phyloP scores from a whole-genome alignment of 2,797 vertebrate species.

The Acipenser transmontanus region DNA sequence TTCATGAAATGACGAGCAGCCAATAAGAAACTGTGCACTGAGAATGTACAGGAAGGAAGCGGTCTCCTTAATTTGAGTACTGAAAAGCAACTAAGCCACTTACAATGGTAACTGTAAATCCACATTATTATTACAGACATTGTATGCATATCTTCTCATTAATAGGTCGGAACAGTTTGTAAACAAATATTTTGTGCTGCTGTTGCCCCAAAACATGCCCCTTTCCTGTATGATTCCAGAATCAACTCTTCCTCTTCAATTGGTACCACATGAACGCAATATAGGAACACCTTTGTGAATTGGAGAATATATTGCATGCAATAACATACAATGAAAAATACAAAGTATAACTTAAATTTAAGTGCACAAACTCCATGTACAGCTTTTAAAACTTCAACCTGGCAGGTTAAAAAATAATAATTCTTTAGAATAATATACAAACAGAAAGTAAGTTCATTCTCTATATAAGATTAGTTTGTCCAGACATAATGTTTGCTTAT shows the following conservation, averaged over 20 bases:
- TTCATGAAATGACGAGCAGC: constrained; percentile 15
- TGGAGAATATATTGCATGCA: constrained; percentile 31
- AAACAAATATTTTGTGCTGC: constrained; percentile 53
- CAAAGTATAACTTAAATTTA: constrained; percentile 47
- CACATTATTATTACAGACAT: constrained; percentile 3
- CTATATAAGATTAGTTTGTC: constrained; percentile 41
- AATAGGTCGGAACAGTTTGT: constrained; percentile 34
- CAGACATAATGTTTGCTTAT: constrained; percentile 41
- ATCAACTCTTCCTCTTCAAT: constrained; percentile 36
- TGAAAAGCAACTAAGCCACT: constrained; percentile 9
- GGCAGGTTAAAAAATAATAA: constrained; percentile 42
- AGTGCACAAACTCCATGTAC: constrained; percentile 58
- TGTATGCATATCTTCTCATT: constrained; percentile 17
- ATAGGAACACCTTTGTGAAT: constrained; percentile 24
- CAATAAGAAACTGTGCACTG: not conserved
- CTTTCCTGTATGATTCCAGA: constrained; percentile 28
- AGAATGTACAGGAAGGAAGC: not conserved
- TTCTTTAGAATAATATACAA: constrained; percentile 43
- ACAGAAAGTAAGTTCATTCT: constrained; percentile 37
- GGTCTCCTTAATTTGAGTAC: not conserved
- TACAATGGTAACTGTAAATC: constrained; percentile 1
- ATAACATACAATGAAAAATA: constrained; percentile 13
- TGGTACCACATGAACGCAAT: constrained; percentile 44
- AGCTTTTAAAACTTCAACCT: constrained; percentile 37
- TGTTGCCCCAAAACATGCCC: constrained; percentile 38